Percentiles rank a stretch among this genome's conserved stretches.
These are phyloP conservation scores for Xenus cinereus DNA, from an alignment of 2,113 vertebrate genomes.

Conservation along the genomic window DNA sequence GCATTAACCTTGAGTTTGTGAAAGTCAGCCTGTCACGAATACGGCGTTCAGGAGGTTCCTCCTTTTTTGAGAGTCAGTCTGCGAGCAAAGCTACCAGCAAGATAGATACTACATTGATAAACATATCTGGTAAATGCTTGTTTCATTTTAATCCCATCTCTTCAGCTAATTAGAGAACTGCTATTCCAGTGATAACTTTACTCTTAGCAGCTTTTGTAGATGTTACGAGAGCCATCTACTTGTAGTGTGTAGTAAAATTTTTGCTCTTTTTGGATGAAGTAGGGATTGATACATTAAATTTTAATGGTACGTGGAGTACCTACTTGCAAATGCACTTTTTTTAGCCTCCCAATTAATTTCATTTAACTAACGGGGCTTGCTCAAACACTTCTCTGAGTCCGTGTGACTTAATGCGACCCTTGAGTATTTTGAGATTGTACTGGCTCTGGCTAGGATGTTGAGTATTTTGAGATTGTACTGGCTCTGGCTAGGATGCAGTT, in stretches of 20 bases:
- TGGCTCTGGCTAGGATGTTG: background rate
- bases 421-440: background rate
- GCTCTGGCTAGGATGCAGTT: background rate
- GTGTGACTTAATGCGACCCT: background rate
- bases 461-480: background rate
- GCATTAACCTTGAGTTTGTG: slow-evolving; percentile 98
- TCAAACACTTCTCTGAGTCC: background rate
- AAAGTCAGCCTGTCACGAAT: slow-evolving; percentile 97
- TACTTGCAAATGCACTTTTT: background rate
- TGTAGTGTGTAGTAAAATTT: background rate
- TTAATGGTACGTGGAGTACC: background rate
- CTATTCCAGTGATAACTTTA: background rate
- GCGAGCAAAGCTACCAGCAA: slow-evolving; percentile 85
- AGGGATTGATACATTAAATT: background rate
- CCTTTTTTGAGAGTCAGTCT: slow-evolving; percentile 89
- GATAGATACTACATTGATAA: slow-evolving; percentile 96
- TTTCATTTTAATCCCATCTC: background rate
- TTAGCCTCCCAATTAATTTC: background rate
- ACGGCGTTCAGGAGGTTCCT: slow-evolving; percentile 88
- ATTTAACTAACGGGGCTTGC: background rate
- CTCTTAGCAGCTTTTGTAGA: background rate
- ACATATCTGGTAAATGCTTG: slow-evolving; percentile 89
- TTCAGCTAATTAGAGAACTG: background rate
- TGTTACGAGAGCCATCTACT: background rate
- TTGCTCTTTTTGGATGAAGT: background rate